phyloP scores from a whole-genome alignment of 2,113 vertebrate species.

The Aramus guarauna region DNA sequence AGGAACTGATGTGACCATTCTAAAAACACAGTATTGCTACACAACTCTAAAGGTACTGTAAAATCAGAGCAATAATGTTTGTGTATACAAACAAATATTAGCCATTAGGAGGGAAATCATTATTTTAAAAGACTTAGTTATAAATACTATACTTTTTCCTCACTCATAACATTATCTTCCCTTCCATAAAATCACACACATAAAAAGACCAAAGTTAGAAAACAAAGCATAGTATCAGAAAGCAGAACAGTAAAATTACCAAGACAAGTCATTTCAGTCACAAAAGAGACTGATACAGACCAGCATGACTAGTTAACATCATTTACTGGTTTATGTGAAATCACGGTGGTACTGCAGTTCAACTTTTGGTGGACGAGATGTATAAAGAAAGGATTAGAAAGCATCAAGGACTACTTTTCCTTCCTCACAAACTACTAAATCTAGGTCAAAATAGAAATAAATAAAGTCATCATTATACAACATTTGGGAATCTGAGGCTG shows the following conservation, averaged over 20 bases:
- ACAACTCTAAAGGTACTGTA: not conserved
- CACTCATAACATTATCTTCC: not conserved
- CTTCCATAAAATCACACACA: not conserved
- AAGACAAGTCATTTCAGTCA: not conserved
- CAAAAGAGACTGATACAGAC: not conserved
- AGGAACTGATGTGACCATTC: not conserved
- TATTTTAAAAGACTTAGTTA: not conserved
- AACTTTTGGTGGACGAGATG: not conserved
- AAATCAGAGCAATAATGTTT: not conserved
- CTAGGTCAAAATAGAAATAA: not conserved
- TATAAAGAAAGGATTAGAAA: not conserved
- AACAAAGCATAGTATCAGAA: not conserved
- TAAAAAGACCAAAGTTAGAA: not conserved
- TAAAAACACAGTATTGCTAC: not conserved
- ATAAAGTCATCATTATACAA: not conserved
- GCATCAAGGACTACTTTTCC: not conserved
- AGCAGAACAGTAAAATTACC: not conserved
- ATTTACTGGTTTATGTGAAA: not conserved
- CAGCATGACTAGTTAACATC: not conserved
- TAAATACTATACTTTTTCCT: not conserved
- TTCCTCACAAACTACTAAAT: not conserved
- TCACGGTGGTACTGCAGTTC: not conserved
- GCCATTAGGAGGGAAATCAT: not conserved
- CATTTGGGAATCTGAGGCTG: not conserved
- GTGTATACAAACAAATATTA: not conserved